phyloP scores from a whole-genome alignment of 2,888 invertebrate genomes.

The Drosophila incognita region DNA sequence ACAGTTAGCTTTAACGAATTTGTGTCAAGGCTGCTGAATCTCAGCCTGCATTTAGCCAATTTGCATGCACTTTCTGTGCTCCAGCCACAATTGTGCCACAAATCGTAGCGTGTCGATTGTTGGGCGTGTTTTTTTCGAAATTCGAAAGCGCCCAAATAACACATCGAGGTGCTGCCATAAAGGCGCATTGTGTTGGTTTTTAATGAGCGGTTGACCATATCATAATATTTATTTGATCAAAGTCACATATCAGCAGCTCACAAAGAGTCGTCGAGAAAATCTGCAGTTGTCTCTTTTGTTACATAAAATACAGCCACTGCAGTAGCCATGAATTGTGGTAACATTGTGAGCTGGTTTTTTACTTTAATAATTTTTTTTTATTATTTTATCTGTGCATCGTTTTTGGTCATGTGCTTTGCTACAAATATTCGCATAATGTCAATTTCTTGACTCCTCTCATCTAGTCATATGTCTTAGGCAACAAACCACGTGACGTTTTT shows the following conservation, averaged over 20 bases:
- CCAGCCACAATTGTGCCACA: constrained; percentile 25
- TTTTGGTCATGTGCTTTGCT: constrained; percentile 64
- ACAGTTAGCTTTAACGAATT: constrained; percentile 39
- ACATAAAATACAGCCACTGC: constrained; percentile 37
- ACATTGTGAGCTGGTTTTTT: constrained; percentile 45
- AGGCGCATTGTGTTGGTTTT: constrained; percentile 46
- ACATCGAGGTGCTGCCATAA: constrained; percentile 44
- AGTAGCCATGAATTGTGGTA: constrained; percentile 60
- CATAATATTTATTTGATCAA: constrained; percentile 16
- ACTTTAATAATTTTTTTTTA: constrained; percentile 6
- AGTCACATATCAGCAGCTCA: constrained; percentile 13
- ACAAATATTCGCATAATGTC: constrained; percentile 57
- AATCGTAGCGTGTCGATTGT: constrained; percentile 24
- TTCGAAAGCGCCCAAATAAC: constrained; percentile 49
- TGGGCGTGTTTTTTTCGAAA: constrained; percentile 48
- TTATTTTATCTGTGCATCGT: constrained; percentile 7
- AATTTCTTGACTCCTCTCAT: constrained; percentile 32
- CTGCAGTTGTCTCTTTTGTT: constrained; percentile 27
- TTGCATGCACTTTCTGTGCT: constrained; percentile 54
- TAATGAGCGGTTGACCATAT: constrained; percentile 42
- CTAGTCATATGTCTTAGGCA: constrained; percentile 13
- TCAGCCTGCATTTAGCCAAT: constrained; percentile 31
- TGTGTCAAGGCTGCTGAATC: constrained; percentile 71
- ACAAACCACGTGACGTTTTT: constrained; percentile 22
- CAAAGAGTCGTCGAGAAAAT: constrained; percentile 1